These are phyloP conservation scores for Drosophila truncata DNA, from an alignment of 1,140 invertebrate genomes.

Conservation along the genomic window DNA sequence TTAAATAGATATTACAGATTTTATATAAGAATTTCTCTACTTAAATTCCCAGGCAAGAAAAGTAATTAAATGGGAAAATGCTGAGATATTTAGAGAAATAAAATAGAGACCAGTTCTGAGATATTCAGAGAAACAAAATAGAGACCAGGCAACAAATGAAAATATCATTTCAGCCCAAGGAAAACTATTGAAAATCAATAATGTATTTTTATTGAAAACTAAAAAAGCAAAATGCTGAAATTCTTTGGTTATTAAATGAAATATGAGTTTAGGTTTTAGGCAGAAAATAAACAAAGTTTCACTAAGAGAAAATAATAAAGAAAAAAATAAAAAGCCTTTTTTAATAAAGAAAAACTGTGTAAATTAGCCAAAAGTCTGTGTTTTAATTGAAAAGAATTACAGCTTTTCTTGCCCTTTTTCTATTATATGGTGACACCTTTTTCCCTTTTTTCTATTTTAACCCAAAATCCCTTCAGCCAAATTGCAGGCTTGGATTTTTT, in stretches of 20 bases:
- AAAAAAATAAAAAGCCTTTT: not conserved
- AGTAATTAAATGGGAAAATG: conserved; percentile 20
- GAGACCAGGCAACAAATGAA: not conserved
- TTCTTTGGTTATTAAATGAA: not conserved
- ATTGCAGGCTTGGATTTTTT: conserved; percentile 11
- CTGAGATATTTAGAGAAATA: not conserved
- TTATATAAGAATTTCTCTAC: not conserved
- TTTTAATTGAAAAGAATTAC: conserved; percentile 9
- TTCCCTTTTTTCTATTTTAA: no score
- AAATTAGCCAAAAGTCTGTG: conserved; percentile 6
- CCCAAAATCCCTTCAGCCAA: not conserved
- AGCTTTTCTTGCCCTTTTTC: not conserved
- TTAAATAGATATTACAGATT: conserved; percentile 14
- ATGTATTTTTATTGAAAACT: conserved; percentile 1
- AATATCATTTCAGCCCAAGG: not conserved
- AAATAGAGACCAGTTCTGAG: not conserved
- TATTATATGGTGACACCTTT: conserved; percentile 2
- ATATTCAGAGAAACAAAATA: not conserved
- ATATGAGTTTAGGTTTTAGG: not conserved
- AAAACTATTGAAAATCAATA: not conserved
- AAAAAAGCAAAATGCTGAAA: not conserved
- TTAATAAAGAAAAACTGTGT: not conserved
- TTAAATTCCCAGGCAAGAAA: not conserved
- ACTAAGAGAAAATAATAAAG: not conserved
- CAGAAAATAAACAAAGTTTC: not conserved